Conservation (phyloP, 2,113 vertebrate genomes). For the Aegotheles bennettii region DNA sequence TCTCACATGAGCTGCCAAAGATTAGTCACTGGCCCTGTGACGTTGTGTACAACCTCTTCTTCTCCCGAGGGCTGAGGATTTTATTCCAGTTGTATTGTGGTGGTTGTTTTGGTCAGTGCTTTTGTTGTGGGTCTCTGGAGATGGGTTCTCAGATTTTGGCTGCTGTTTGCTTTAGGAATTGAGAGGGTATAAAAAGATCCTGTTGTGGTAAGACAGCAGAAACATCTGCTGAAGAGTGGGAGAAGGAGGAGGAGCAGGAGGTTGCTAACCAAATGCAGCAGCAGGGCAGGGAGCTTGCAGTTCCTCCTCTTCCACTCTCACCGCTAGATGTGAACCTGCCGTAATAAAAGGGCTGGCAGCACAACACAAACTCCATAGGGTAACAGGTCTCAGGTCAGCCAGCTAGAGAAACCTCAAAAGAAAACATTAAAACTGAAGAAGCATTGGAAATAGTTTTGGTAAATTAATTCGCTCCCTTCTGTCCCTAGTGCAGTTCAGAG, state of each 20-base stretch:
- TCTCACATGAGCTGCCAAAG: slow-evolving; percentile 58
- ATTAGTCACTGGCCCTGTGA: slow-evolving; percentile 41
- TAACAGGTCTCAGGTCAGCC: background rate
- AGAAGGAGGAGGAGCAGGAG: background rate
- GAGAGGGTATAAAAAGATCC: slow-evolving; percentile 15
- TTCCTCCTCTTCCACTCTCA: background rate
- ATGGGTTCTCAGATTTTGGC: background rate
- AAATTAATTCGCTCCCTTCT: background rate
- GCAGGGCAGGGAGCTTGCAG: slow-evolving; percentile 16
- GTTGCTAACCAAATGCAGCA: slow-evolving; percentile 8
- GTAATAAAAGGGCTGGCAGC: slow-evolving; percentile 17
- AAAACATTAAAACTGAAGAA: background rate
- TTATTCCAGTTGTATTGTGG: background rate
- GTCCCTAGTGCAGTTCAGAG: background rate
- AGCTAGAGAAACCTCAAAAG: slow-evolving; percentile 20
- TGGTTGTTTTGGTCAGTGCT: slow-evolving; percentile 6
- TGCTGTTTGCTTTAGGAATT: slow-evolving; percentile 10
- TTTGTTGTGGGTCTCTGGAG: slow-evolving; percentile 29
- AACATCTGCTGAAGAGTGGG: slow-evolving; percentile 40
- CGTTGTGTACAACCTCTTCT: background rate
- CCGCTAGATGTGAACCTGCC: background rate
- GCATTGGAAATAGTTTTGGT: background rate
- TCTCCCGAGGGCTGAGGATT: background rate
- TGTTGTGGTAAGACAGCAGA: slow-evolving; percentile 30
- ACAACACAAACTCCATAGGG: background rate